Base-by-base conservation (phyloP, 2,113 vertebrate genomes). In the Myiagra hebetior region DNA sequence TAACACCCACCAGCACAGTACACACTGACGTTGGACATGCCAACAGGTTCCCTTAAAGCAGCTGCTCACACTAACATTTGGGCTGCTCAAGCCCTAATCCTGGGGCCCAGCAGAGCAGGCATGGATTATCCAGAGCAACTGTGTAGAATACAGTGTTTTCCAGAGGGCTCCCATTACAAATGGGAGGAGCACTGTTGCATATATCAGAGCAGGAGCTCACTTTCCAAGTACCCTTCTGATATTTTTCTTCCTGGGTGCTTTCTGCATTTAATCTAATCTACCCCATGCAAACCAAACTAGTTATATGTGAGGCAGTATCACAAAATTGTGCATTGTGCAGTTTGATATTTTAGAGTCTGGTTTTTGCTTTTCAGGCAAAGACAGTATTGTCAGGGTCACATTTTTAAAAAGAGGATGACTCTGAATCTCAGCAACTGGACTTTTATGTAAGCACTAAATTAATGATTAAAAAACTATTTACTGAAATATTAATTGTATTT, bases 11-110 rank as follows among this genome's bases (percentile, higher is more conserved):
- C 14, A 64, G 22, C 12, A 19, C 21, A 60, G 7, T 7, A 23
- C 14, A 60, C 33, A 16, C 27, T 50, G 20, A 24, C 30, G 52
- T 0, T 1, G 18, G 11, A 10, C 15, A 33, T 2, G 1, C 10
- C 30, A 57, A 7, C 10, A 76, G 68, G 23, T 60, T 72, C 15
- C 12, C 44, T 60, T 73, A 27, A 57, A 74, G 35, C 11, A 73
- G 30, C 33, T 37, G 13, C 15, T 76, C 5, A 8, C 9, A 21
- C 2, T 33, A 18, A 46, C 6, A 6, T 37, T 33, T 8, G 15
- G 33, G 26, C 8, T 35, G 11, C 27, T 56, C 24, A 41, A 23
- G 15, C 62, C 39, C 35, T 64, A 30, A 64, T 6, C 17, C 19
- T 4, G 1, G 12, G 20, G 4, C 41, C 22, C 33, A 31, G 6